phyloP scores from a whole-genome alignment of 2,888 invertebrate genomes.

The Sympetrum striolatum region DNA sequence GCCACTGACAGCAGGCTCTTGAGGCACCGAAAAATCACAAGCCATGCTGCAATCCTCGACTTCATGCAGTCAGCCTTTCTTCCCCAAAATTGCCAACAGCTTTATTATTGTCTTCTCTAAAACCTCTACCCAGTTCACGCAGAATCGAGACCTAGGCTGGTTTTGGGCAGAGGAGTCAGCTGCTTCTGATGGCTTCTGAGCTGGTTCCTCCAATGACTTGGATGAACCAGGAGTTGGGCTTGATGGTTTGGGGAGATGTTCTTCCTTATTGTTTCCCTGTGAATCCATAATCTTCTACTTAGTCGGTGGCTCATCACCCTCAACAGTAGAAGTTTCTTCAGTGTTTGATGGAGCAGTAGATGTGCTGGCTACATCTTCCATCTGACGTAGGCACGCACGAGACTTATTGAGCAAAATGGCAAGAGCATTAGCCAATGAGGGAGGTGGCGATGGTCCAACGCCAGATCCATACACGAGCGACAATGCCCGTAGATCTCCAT shows the following conservation, averaged over 20 bases:
- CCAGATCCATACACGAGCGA: conserved; percentile 65
- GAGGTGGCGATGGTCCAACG: conserved; percentile 57
- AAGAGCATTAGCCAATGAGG: conserved; percentile 47
- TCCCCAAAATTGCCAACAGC: background rate
- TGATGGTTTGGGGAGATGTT: background rate
- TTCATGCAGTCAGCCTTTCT: conserved; percentile 3
- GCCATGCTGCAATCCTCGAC: background rate
- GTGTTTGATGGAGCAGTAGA: background rate
- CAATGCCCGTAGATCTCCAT: conserved; percentile 66
- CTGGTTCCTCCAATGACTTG: background rate
- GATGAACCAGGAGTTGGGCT: background rate
- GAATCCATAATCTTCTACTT: background rate
- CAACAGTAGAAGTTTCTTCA: background rate
- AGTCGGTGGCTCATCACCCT: background rate
- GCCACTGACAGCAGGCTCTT: background rate
- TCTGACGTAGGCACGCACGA: background rate
- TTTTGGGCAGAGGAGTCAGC: background rate
- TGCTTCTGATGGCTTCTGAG: background rate
- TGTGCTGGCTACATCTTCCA: background rate
- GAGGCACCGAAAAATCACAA: conserved; percentile 13
- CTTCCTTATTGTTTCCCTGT: background rate
- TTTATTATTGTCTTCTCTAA: background rate
- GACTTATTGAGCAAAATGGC: background rate
- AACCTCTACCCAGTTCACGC: conserved; percentile 25
- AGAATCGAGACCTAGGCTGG: background rate